Percentiles rank a stretch among this genome's conserved stretches.
phyloP scores from a whole-genome alignment of 2,113 vertebrate species.

The Suricata suricatta region DNA sequence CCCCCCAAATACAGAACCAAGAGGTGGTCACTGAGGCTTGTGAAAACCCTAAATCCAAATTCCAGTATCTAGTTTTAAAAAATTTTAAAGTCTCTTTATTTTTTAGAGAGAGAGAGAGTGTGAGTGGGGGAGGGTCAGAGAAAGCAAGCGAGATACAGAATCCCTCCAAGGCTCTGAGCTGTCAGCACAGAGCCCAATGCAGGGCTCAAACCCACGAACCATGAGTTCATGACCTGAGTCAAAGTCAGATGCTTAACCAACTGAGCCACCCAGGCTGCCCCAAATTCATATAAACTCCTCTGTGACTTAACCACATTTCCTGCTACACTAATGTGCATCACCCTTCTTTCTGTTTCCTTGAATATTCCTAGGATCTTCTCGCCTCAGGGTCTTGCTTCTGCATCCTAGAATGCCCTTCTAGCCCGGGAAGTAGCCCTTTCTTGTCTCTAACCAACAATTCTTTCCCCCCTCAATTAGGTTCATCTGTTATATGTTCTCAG shows the following conservation, averaged over 20 bases:
- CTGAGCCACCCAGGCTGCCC: no score
- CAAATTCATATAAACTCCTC: neutral
- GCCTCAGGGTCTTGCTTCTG: neutral
- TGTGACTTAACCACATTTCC: neutral
- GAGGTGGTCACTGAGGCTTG: rapidly evolving
- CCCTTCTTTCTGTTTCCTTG: neutral
- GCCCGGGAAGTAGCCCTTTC: neutral
- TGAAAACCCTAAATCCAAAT: neutral
- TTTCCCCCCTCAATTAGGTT: neutral
- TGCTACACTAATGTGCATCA: neutral
- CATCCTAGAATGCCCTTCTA: neutral
- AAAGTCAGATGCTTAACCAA: no score
- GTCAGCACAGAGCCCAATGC: no score
- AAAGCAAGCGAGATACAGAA: no score
- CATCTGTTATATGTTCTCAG: no score
- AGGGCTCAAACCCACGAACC: no score
- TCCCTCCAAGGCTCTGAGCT: no score
- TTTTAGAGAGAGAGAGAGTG: no score
- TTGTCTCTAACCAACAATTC: neutral
- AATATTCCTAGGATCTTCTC: neutral
- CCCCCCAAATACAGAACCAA: neutral
- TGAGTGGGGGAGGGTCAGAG: no score
- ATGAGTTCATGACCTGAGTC: no score
- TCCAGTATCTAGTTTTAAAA: neutral
- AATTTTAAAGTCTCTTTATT: no score